phyloP scores from a whole-genome alignment of 2,888 invertebrate species.

The Xestobium rufovillosum region DNA sequence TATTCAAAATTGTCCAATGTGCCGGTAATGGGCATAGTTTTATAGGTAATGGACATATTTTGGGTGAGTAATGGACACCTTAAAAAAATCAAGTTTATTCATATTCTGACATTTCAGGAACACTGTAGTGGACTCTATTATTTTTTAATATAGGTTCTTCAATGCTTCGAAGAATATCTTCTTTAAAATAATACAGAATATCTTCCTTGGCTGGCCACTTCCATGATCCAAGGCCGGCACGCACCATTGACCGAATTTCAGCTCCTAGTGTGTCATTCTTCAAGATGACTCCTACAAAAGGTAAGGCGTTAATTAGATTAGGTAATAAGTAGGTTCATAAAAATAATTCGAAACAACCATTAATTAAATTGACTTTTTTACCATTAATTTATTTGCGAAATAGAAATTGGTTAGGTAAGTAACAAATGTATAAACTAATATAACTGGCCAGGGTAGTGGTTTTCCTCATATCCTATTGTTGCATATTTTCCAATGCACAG shows the following conservation, averaged over 20 bases:
- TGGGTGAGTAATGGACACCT: slow-evolving; percentile 7
- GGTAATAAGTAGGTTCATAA: no score
- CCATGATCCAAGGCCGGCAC: slow-evolving; percentile 2
- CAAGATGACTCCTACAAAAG: slow-evolving; percentile 5
- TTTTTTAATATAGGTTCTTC: slow-evolving; percentile 4
- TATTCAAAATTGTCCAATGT: not conserved
- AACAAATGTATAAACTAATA: not conserved
- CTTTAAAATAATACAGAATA: slow-evolving; percentile 5
- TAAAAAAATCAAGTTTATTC: slow-evolving; percentile 4
- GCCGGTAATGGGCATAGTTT: not conserved
- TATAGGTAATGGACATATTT: slow-evolving; percentile 6
- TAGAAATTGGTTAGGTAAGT: no score
- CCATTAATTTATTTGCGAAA: no score
- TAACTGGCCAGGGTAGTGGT: slow-evolving; percentile 8
- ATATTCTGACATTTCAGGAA: slow-evolving; percentile 8
- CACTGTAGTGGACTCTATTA: slow-evolving; percentile 3
- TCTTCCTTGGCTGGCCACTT: slow-evolving; percentile 7
- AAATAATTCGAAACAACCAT: no score
- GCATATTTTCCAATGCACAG: slow-evolving; percentile 3
- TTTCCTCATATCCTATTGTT: slow-evolving; percentile 3
- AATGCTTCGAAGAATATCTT: slow-evolving; percentile 7
- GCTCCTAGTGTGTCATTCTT: slow-evolving; percentile 4
- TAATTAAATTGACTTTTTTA: no score
- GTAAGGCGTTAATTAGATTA: no score
- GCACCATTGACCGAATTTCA: slow-evolving; percentile 3